Evolutionary conservation across 2,797 vertebrate species (phyloP), one percentile per base, ranked within the genome.

Genomic region (Selene dorsalis): DNA sequence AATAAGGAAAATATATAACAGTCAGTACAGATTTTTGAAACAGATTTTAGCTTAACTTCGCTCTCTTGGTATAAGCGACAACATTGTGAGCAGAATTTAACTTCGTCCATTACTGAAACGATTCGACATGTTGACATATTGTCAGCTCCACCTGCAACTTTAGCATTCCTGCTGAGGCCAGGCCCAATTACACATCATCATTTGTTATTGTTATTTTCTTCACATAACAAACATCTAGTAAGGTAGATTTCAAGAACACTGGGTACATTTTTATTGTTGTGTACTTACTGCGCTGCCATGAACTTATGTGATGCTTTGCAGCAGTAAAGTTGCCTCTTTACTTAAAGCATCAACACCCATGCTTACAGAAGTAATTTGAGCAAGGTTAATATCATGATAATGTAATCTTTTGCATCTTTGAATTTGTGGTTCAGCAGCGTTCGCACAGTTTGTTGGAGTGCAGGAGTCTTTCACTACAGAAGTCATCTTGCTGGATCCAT

Each of bases 1-100:
- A 80, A 75, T 79, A 72, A 80, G 64, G 73, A 81, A 72, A 79
- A 82, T 82, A 85, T 76, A 60, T 91, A 92, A 92, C 88, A 92
- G 88, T 93, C 89, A 84, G 70, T 86, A 89, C 55, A 84, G 30
- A 86, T 80, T 53, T 79, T 88, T 70, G 39, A 79, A 77, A 82
- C 61, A 75, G 70, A 63, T 82, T 81, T 69, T 52, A 84, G 52
- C 77, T 83, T 43, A 84, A 75, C n/a, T 62, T 84, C 82, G 71
- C 83, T 88, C 75, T 85, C 74, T 73, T 85, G 58, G 74, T 82
- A 69, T 81, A 62, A 38, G 65, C 22, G 7, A 70, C 70, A 80
- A 76, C 39, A 75, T 55, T 73, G 55, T 86, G 77, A 81, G 47
- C 68, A 85, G 57, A 81, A 45, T 75, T 73, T 72, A 53, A 78